A percentile compares a stretch with the other conserved stretches of the same genome.
Evolutionary conservation across 1,140 invertebrate species (phyloP).

Genomic region (Neodiprion virginianus): DNA sequence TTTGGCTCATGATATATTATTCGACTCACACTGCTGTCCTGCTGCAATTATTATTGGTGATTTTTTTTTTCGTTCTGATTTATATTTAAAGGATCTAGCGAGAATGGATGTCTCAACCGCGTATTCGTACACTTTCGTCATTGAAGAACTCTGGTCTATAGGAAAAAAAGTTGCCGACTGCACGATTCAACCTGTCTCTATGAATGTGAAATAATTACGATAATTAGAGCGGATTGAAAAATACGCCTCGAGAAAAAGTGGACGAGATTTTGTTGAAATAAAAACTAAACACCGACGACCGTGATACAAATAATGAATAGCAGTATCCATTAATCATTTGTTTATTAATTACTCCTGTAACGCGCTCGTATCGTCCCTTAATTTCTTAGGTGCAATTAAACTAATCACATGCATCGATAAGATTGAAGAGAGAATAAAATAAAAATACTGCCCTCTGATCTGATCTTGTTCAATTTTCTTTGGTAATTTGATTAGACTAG

Average conservation of each 20-base stretch:
- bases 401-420: not conserved
- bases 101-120: too few species aligned
- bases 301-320: slow-evolving; percentile 27
- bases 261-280: not conserved
- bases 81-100: too few species aligned
- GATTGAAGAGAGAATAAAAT: not conserved
- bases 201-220: not conserved
- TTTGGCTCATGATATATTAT: too few species aligned
- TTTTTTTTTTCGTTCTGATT: too few species aligned
- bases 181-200: too few species aligned
- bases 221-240: slow-evolving; percentile 2
- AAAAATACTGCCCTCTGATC: not conserved
- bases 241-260: not conserved
- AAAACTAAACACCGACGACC: slow-evolving; percentile 33
- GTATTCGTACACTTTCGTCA: too few species aligned
- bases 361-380: not conserved
- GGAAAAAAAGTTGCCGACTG: too few species aligned
- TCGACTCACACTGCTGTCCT: too few species aligned
- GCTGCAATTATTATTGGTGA: too few species aligned
- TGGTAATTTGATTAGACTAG: not conserved
- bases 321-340: slow-evolving; percentile 43
- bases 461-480: not conserved
- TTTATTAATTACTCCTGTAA: slow-evolving; percentile 23
- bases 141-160: too few species aligned
- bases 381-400: not conserved